Evolutionary conservation across 2,797 vertebrate genomes (phyloP), one percentile per base, ranked within the genome.

Genomic region (Muscicapa striata): DNA sequence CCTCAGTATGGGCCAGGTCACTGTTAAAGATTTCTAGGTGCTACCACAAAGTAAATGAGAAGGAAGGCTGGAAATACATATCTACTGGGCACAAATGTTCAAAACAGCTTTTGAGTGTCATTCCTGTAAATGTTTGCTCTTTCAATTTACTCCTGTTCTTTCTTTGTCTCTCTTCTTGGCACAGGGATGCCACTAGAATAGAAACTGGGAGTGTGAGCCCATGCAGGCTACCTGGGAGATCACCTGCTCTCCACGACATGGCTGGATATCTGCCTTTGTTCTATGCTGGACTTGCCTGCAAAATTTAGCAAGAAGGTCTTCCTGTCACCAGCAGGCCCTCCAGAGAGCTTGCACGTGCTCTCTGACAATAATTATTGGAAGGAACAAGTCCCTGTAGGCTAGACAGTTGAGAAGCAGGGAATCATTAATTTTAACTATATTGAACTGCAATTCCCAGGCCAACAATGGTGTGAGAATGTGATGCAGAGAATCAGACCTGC

Each of bases 371-470:
- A 70, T 93, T 95, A 91, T 36, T 32, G 45, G 62, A 95, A 90
- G 77, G 40, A 90, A 85, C 11, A 54, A 36, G 38, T 90, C 58
- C 69, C 63, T 63, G 32, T 84, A 32, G 77, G 84, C 49, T 30
- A 55, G 40, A n/a, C 3, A 23, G 64, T 68, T 82, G 61, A 84
- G 57, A 78, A 52, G 49, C 26, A 83, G 55, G 41, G 72, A 74
- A 63, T 78, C 61, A 78, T 83, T 96, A 67, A 51, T 91, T 77
- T 89, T 75, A 92, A 89, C 54, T n/a, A 12, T 45, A 89, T 40
- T 49, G 86, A 95, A 83, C 79, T n/a, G 54, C 52, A 88, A 84
- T 79, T 96, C 82, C 87, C 93, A 85, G 75, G 29, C 48, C 38
- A 59, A 40, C 59, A 73, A 18, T 2, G 6, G 49, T 58, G 30